Percentiles rank a stretch among this genome's conserved stretches.
Conservation (phyloP, 2,888 invertebrate genomes). For the Sphaeridia pumilis region DNA sequence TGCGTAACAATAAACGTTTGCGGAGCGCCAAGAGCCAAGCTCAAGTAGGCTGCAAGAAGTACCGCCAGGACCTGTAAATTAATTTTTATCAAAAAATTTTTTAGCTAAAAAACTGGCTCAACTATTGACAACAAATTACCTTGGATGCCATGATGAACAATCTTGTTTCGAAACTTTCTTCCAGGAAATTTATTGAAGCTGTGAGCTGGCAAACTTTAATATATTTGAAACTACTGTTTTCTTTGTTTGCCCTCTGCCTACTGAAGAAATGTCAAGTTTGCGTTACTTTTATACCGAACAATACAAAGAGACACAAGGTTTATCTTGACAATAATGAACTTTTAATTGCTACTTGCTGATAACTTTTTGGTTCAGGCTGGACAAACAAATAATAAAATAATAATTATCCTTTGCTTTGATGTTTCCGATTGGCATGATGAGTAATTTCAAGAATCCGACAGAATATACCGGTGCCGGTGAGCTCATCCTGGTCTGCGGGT, state of each 20-base stretch:
- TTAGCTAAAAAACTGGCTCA: too few relatives aligned
- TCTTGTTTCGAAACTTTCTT: neutral
- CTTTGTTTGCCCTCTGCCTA: neutral
- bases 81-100: neutral
- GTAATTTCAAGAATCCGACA: too few relatives aligned
- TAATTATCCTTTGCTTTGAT: too few relatives aligned
- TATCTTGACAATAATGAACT: slow-evolving; percentile 1
- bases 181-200: too few relatives aligned
- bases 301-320: too few relatives aligned
- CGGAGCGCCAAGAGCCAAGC: neutral
- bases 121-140: too few relatives aligned
- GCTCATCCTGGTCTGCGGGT: too few relatives aligned
- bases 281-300: neutral
- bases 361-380: too few relatives aligned
- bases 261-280: neutral
- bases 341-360: slow-evolving; percentile 3
- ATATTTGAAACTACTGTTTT: neutral
- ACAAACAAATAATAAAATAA: too few relatives aligned
- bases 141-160: neutral
- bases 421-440: too few relatives aligned
- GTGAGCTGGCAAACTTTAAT: too few relatives aligned
- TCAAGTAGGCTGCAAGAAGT: neutral
- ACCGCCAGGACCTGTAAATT: neutral
- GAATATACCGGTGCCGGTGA: too few relatives aligned
- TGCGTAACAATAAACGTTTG: neutral